These are phyloP conservation scores for Nyctalus aviator DNA, from an alignment of 2,797 vertebrate species.

Conservation along the genomic window DNA sequence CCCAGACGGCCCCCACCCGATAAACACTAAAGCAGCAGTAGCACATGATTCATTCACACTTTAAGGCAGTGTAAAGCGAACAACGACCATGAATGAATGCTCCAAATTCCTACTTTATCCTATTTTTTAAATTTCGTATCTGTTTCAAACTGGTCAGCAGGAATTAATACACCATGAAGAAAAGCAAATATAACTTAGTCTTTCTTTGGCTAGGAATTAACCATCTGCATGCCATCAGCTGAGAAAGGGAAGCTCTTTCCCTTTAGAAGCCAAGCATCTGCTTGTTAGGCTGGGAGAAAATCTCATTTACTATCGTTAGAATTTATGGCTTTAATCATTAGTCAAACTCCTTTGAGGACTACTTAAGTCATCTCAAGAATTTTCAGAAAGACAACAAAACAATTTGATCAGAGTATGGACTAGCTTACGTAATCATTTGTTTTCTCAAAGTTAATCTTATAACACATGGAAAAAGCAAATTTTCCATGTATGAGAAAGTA, in stretches of 20 bases:
- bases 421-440: background rate
- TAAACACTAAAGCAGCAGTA: background rate
- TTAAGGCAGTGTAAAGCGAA: background rate
- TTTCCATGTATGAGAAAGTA: too few relatives aligned
- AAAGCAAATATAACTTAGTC: background rate
- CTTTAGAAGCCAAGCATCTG: background rate
- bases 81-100: background rate
- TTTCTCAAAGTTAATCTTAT: background rate
- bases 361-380: background rate
- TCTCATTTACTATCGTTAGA: background rate
- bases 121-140: background rate
- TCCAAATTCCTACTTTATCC: background rate
- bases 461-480: background rate
- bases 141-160: background rate
- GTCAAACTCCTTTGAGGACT: background rate
- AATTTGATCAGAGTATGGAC: background rate
- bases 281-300: background rate
- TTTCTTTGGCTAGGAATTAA: background rate
- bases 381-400: constrained; percentile 7
- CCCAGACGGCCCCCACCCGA: background rate
- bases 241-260: background rate
- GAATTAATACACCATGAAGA: background rate
- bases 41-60: background rate
- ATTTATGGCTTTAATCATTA: background rate
- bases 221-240: background rate